Evolutionary conservation across 1,140 invertebrate genomes (phyloP), one percentile per base, ranked within the genome.

Genomic region (Zaprionus davidi): DNA sequence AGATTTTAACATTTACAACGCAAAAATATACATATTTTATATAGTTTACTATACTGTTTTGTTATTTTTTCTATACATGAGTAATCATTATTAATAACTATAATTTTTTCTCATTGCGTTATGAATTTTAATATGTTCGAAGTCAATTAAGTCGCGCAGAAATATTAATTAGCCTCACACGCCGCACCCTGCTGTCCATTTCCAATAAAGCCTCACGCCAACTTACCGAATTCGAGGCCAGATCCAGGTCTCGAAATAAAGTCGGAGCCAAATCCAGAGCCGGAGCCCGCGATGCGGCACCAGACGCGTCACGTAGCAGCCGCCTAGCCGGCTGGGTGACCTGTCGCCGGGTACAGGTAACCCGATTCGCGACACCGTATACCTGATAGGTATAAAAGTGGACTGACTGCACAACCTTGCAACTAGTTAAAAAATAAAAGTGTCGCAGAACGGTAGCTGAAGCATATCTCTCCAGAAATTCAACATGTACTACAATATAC

Each of bases 321-420:
- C 15, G 53, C 24, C 75, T 41, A 57, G 62, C 53, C 53, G 26
- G 22, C 46, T 31, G 13, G 34, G 26, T 59, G 51, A 64, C 46
- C 51, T 46, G 51, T 68, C 77, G 56, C 74, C 78, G 69, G 70
- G 82, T 71, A 81, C 74, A 73, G 70, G 65, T 77, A 76, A 68
- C 20, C 56, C 56, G 68, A 82, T 75, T 55, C 55, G 70, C 53
- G 58, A 28, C 20, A 57, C 34, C 55, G 26, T 46, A 28, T 84
- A 78, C 83, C 85, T 88, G 60, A 31, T 2, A 5, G 41, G 75
- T 88, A 88, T 88, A 88, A 71, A 88, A 88, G 74, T 73, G 79
- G 59, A 79, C 22, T 44, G 51, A 60, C 41, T n/a, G 13, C 41
- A 26, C n/a, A 46, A 28, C 66, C 28, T n/a, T 51, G 59, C 66